Evolutionary conservation across 2,113 vertebrate genomes (phyloP).

Genomic region (Cisticola juncidis): DNA sequence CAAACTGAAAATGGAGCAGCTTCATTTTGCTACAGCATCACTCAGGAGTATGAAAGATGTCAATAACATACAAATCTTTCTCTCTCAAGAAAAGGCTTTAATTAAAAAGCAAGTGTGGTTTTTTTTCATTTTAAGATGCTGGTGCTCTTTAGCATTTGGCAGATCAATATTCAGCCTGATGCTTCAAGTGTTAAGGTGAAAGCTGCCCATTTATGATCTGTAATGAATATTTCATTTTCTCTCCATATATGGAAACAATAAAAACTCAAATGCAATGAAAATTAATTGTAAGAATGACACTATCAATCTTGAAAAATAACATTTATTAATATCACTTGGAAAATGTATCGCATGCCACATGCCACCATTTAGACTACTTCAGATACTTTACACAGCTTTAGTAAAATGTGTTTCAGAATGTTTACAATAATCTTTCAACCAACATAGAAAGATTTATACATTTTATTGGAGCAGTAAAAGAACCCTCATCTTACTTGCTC

Average conservation of each 20-base stretch:
- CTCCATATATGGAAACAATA: neutral
- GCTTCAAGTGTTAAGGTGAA: neutral
- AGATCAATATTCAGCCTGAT: neutral
- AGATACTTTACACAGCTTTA: neutral
- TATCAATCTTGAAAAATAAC: neutral
- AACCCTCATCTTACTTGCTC: neutral
- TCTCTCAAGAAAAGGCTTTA: neutral
- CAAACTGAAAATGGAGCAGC: neutral
- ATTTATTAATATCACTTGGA: constrained; percentile 25
- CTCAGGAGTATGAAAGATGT: neutral
- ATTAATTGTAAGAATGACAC: neutral
- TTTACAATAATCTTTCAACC: neutral
- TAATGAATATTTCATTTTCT: constrained; percentile 5
- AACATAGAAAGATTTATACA: neutral
- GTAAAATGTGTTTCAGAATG: neutral
- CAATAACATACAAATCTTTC: neutral
- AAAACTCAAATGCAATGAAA: neutral
- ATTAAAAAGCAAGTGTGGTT: neutral
- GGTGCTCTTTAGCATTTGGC: neutral
- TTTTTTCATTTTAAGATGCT: neutral
- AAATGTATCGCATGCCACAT: neutral
- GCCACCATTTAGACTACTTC: neutral
- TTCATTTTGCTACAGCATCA: neutral
- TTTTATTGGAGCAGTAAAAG: neutral
- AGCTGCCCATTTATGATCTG: neutral